phyloP scores from a whole-genome alignment of 2,113 vertebrate species.

The Xenus cinereus region DNA sequence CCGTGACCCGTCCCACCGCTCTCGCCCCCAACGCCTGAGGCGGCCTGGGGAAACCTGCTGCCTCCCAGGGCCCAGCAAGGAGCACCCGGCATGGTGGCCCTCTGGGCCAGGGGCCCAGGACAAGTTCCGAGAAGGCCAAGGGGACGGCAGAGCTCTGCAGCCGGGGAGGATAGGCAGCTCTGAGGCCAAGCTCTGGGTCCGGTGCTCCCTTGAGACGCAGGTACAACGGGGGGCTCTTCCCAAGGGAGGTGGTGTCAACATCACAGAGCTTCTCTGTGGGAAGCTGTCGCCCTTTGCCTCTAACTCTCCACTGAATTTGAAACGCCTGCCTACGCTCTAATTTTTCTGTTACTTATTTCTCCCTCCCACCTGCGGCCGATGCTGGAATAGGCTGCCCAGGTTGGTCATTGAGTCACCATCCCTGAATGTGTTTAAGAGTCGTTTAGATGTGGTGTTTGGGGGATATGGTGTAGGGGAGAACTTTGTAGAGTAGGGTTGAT shows the following conservation, averaged over 20 bases:
- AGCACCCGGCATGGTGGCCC: rapidly evolving
- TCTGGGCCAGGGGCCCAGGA: not conserved
- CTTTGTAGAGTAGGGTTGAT: too few species aligned
- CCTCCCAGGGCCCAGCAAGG: not conserved
- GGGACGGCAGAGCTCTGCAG: not conserved
- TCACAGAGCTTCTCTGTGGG: not conserved
- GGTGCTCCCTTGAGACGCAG: not conserved
- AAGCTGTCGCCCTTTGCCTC: not conserved
- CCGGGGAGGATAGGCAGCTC: not conserved
- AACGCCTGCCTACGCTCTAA: rapidly evolving
- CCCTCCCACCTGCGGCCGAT: not conserved
- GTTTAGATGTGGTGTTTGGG: too few species aligned
- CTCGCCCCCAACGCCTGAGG: rapidly evolving
- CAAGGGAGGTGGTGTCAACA: rapidly evolving
- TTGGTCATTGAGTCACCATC: too few species aligned
- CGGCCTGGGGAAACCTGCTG: not conserved
- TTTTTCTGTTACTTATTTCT: not conserved
- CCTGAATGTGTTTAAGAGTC: too few species aligned
- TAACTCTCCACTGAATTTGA: rapidly evolving
- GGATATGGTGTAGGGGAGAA: too few species aligned
- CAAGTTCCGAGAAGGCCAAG: rapidly evolving
- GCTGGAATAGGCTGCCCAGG: too few species aligned
- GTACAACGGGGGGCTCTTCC: not conserved
- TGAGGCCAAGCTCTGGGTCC: not conserved
- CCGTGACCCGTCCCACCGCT: rapidly evolving